Conservation (phyloP, 2,113 vertebrate species). For the Corapipo altera region DNA sequence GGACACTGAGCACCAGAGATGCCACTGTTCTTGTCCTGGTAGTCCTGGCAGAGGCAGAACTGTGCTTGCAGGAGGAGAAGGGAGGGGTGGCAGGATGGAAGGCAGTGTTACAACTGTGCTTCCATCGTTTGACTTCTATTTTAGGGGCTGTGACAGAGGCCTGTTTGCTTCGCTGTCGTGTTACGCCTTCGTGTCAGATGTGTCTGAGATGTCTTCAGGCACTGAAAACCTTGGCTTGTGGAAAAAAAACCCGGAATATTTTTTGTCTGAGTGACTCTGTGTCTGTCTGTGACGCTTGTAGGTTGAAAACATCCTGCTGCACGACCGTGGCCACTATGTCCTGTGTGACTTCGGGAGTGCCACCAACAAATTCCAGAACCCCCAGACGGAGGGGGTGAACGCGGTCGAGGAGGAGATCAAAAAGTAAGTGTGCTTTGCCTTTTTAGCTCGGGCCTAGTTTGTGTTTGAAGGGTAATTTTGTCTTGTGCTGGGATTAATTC, state of each 20-base stretch:
- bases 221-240: background rate
- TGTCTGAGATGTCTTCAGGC: background rate
- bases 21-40: background rate
- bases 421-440: constrained; percentile 80
- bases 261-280: background rate
- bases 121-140: background rate
- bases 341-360: constrained; percentile 98
- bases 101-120: background rate
- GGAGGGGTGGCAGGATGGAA: background rate
- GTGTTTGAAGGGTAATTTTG: background rate
- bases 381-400: constrained; percentile 89
- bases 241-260: background rate
- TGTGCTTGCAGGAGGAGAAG: background rate
- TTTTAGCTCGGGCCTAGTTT: rapidly evolving
- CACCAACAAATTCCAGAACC: constrained; percentile 93
- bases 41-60: background rate
- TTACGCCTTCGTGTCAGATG: background rate
- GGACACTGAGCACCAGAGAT: background rate
- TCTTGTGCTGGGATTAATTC: background rate
- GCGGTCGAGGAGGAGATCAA: constrained; percentile 96
- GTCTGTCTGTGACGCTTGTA: constrained; percentile 56
- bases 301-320: constrained; percentile 98
- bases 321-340: constrained; percentile 96
- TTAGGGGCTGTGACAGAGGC: background rate
- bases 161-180: background rate